Percentiles rank a stretch among this genome's conserved stretches.
These are phyloP conservation scores for Pitangus sulphuratus DNA, from an alignment of 2,797 vertebrate genomes.

Conservation along the genomic window DNA sequence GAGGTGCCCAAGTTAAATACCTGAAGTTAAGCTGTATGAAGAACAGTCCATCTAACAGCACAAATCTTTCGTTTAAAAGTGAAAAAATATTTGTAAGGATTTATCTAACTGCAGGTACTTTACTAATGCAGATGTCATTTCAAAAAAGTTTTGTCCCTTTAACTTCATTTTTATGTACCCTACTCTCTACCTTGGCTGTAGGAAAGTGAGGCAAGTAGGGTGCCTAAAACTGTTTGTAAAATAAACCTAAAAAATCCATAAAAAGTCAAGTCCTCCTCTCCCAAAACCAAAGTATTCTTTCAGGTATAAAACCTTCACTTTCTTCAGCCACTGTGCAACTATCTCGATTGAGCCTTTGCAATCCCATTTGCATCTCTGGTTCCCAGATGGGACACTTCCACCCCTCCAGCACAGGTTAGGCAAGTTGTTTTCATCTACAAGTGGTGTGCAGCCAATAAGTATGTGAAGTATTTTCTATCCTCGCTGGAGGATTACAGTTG, in stretches of 20 bases:
- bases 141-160: not conserved
- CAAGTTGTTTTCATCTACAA: not conserved
- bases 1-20: not conserved
- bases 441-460: not conserved
- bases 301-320: not conserved
- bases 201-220: not conserved
- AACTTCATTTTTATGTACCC: not conserved
- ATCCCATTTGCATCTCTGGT: not conserved
- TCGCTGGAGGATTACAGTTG: not conserved
- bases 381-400: not conserved
- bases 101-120: not conserved
- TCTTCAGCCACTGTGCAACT: not conserved
- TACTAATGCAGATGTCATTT: not conserved
- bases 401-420: not conserved
- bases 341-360: not conserved
- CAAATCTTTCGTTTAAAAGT: not conserved
- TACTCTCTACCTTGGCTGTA: accelerated
- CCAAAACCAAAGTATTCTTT: not conserved
- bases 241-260: not conserved
- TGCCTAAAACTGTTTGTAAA: not conserved
- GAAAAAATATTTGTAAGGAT: not conserved
- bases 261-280: not conserved
- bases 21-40: not conserved
- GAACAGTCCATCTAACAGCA: not conserved
- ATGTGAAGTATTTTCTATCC: conserved; percentile 4